phyloP scores from a whole-genome alignment of 2,113 vertebrate species.

The Cyphomyrus plagiostoma region DNA sequence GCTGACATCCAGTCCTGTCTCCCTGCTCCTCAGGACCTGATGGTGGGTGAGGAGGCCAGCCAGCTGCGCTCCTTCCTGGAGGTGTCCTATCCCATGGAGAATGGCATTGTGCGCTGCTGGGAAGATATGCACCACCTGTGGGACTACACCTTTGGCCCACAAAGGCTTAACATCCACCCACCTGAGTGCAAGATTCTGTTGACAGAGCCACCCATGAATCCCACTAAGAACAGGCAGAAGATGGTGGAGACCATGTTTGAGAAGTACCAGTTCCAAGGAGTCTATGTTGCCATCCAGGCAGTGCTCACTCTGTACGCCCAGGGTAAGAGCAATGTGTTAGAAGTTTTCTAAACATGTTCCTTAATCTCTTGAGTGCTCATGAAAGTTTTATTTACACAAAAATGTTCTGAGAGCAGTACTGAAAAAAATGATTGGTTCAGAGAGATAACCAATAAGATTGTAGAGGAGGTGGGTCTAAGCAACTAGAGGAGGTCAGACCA shows the following conservation, averaged over 20 bases:
- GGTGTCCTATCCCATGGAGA: constrained; percentile 96
- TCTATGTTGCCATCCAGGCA: constrained; percentile 95
- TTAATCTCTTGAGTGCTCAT: not conserved
- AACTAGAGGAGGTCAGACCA: not conserved
- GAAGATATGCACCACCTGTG: constrained; percentile 97
- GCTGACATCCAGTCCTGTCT: not conserved
- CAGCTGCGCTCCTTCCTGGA: constrained; percentile 90
- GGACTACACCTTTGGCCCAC: constrained; percentile 91
- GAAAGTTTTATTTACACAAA: not conserved
- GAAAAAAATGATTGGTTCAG: not conserved
- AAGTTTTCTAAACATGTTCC: not conserved
- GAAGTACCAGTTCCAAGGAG: constrained; percentile 89
- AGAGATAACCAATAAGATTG: too few relatives aligned
- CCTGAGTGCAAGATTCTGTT: constrained; percentile 90
- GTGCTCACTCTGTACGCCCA: constrained; percentile 96
- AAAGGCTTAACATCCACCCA: constrained; percentile 82
- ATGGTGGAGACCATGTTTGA: constrained; percentile 98
- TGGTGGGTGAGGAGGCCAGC: constrained; percentile 96
- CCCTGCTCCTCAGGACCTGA: constrained; percentile 72
- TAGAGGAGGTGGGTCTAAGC: not conserved
- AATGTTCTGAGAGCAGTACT: not conserved
- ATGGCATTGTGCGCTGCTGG: constrained; percentile 92
- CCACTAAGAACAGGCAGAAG: constrained; percentile 92
- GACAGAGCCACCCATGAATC: constrained; percentile 96
- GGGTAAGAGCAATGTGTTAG: constrained; percentile 59